Conservation (phyloP, 2,113 vertebrate genomes). For the Elanus axillaris region DNA sequence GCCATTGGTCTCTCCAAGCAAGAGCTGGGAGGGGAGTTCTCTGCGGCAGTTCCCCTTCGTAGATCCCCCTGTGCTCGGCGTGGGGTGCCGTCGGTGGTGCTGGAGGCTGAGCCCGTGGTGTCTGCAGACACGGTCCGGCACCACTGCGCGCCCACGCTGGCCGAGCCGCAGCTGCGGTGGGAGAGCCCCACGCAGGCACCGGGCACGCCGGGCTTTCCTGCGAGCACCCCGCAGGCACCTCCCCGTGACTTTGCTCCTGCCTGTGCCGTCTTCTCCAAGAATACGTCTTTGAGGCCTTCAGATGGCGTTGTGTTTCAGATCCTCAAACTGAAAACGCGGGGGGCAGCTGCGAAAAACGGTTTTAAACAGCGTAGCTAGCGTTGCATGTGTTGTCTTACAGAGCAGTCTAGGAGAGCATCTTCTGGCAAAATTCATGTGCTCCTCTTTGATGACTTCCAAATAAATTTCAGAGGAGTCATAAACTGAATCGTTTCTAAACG, state of each 20-base stretch:
- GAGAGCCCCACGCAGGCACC: rapidly evolving
- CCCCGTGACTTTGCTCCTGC: not conserved
- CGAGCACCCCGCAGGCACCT: rapidly evolving
- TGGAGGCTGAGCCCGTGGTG: rapidly evolving
- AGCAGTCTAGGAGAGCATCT: not conserved
- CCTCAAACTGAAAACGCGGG: not conserved
- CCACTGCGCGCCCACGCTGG: rapidly evolving
- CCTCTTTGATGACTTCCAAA: not conserved
- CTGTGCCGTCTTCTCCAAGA: not conserved
- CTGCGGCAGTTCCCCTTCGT: rapidly evolving
- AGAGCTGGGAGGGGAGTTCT: not conserved
- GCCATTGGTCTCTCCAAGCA: rapidly evolving
- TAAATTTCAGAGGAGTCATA: not conserved
- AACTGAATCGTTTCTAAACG: not conserved
- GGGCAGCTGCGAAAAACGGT: not conserved
- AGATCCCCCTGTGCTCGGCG: rapidly evolving
- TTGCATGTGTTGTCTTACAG: not conserved
- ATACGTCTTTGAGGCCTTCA: not conserved
- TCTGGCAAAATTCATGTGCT: not conserved
- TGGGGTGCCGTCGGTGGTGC: rapidly evolving
- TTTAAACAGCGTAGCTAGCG: not conserved
- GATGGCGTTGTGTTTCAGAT: not conserved
- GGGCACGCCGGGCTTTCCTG: rapidly evolving
- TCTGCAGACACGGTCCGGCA: rapidly evolving
- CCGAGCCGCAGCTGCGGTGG: rapidly evolving